Evolutionary conservation across 2,797 vertebrate species (phyloP).

Genomic region (Rhinoraja longicauda): DNA sequence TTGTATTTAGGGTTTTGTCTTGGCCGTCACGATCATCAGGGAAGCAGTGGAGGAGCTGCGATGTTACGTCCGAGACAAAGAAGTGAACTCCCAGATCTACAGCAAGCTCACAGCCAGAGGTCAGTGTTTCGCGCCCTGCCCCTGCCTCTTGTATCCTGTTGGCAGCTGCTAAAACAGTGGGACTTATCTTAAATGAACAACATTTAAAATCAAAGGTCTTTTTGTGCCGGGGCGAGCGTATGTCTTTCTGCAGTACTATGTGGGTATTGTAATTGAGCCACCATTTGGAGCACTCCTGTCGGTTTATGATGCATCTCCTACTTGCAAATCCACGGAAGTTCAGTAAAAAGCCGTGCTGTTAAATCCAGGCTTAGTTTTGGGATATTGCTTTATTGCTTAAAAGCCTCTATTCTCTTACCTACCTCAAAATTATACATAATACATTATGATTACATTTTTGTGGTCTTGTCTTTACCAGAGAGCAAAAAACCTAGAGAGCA

Average conservation of each 20-base stretch:
- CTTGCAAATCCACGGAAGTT: neutral
- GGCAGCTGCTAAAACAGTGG: conserved; percentile 36
- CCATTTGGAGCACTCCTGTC: conserved; percentile 13
- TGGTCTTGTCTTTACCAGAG: neutral
- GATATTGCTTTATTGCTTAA: conserved; percentile 29
- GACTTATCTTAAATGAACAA: conserved; percentile 43
- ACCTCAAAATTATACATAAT: neutral
- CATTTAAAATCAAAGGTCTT: conserved; percentile 33
- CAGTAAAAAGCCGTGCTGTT: neutral
- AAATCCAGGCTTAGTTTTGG: neutral
- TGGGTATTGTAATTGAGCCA: neutral
- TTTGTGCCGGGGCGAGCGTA: neutral
- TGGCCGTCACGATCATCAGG: conserved; percentile 83
- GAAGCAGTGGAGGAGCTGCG: conserved; percentile 91
- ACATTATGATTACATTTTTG: neutral
- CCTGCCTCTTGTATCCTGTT: conserved; percentile 43
- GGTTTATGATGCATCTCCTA: conserved; percentile 31
- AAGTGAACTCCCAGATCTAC: conserved; percentile 98
- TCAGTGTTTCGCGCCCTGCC: conserved; percentile 52
- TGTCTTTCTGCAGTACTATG: neutral
- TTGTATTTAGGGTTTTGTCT: conserved; percentile 76
- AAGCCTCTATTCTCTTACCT: neutral
- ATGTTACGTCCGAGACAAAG: conserved; percentile 89
- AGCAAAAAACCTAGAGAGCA: neutral
- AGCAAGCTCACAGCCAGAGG: conserved; percentile 93